Percentiles rank a stretch among this genome's conserved stretches.
phyloP scores from a whole-genome alignment of 2,113 vertebrate species.

The Uropsilus gracilis region DNA sequence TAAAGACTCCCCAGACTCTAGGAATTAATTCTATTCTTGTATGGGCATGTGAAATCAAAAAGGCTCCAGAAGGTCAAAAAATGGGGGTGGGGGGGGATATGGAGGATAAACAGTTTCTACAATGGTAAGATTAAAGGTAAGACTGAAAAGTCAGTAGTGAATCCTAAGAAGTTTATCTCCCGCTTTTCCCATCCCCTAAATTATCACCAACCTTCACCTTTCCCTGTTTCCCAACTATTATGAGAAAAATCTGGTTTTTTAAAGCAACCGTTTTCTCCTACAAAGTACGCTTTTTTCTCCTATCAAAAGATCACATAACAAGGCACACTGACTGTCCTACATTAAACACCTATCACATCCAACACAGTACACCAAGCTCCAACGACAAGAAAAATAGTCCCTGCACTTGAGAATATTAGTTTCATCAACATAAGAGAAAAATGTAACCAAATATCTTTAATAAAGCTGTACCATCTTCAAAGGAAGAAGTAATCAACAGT shows the following conservation, averaged over 20 bases:
- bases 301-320: not conserved
- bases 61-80: not conserved
- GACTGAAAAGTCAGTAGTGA: not conserved
- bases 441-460: not conserved
- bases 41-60: not conserved
- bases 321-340: not conserved
- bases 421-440: not conserved
- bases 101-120: not conserved
- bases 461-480: not conserved
- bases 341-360: not conserved
- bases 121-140: not conserved
- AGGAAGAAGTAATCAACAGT: not conserved
- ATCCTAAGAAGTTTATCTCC: not conserved
- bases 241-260: not conserved
- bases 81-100: not conserved
- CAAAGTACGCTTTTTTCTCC: not conserved
- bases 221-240: not conserved
- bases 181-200: not conserved
- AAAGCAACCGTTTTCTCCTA: conserved; percentile 4
- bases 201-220: not conserved
- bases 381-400: not conserved
- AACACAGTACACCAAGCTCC: not conserved
- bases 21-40: not conserved
- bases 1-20: not conserved
- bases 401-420: not conserved